Evolutionary conservation across 2,797 vertebrate genomes (phyloP).

Genomic region (Moxostoma hubbsi): DNA sequence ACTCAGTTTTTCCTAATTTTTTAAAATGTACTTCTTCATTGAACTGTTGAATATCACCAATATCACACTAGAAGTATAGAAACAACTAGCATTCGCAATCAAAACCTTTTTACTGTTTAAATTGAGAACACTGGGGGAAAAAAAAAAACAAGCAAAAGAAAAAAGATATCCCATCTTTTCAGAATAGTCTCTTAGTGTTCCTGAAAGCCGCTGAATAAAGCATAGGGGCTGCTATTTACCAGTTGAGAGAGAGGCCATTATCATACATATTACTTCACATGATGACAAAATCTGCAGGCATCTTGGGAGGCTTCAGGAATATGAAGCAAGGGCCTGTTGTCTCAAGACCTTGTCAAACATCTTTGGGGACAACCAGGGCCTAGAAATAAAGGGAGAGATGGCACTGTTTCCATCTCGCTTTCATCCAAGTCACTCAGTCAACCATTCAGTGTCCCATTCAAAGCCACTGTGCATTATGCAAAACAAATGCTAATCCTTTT

Average conservation of each 20-base stretch:
- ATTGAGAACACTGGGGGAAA: slow-evolving; percentile 29
- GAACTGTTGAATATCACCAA: no score
- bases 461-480: slow-evolving; percentile 98
- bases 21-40: no score
- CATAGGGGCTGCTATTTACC: slow-evolving; percentile 76
- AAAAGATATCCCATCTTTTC: slow-evolving; percentile 71
- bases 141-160: slow-evolving; percentile 16
- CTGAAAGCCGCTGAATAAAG: slow-evolving; percentile 71
- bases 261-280: slow-evolving; percentile 84
- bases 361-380: slow-evolving; percentile 81
- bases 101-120: slow-evolving; percentile 37
- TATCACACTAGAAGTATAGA: no score
- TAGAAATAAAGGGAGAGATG: slow-evolving; percentile 81
- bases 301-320: slow-evolving; percentile 86
- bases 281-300: slow-evolving; percentile 85
- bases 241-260: slow-evolving; percentile 68
- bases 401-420: slow-evolving; percentile 95
- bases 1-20: no score
- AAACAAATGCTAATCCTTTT: slow-evolving; percentile 99
- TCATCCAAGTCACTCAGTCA: slow-evolving; percentile 99
- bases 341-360: slow-evolving; percentile 91
- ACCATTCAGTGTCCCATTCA: slow-evolving; percentile 97
- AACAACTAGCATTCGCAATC: not conserved
- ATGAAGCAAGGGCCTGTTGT: slow-evolving; percentile 86
- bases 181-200: slow-evolving; percentile 73